Conservation (phyloP, 2,113 vertebrate genomes). For the Siniperca chuatsi region DNA sequence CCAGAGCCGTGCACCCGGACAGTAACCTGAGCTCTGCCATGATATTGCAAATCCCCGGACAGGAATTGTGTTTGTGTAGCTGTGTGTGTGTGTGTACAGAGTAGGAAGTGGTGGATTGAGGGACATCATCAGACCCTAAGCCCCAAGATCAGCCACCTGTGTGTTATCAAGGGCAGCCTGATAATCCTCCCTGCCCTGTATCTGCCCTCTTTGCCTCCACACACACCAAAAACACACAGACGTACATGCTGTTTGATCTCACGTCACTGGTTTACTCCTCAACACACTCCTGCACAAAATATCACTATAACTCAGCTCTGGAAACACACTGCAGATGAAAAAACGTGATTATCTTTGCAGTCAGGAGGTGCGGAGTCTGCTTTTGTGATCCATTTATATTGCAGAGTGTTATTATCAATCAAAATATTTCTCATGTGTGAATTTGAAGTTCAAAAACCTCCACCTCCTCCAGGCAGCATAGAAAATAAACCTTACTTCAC, state of each 20-base stretch:
- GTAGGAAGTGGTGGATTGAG: conserved; percentile 67
- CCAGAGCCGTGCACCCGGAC: conserved; percentile 47
- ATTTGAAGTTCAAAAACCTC: conserved; percentile 53
- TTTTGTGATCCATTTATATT: conserved; percentile 42
- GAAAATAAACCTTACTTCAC: conserved; percentile 63
- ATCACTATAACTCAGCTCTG: conserved; percentile 22
- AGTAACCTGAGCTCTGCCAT: conserved; percentile 64
- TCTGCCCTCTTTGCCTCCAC: conserved; percentile 59
- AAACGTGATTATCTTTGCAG: conserved; percentile 45
- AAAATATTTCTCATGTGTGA: conserved; percentile 61
- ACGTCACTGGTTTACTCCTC: conserved; percentile 44
- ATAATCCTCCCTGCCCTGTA: conserved; percentile 71
- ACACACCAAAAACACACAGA: conserved; percentile 19
- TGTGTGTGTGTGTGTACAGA: conserved; percentile 49
- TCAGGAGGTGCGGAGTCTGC: not conserved
- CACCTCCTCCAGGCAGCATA: conserved; percentile 54
- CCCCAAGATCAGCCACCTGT: conserved; percentile 80
- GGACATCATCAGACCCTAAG: conserved; percentile 69
- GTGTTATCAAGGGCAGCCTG: conserved; percentile 72
- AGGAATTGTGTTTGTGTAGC: conserved; percentile 66
- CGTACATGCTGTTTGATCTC: conserved; percentile 54
- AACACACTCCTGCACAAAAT: conserved; percentile 17
- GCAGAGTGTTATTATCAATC: conserved; percentile 63
- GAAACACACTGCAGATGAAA: conserved; percentile 20
- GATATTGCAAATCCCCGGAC: conserved; percentile 56